Evolutionary conservation across 2,888 invertebrate species (phyloP), one percentile per base, ranked within the genome.

Genomic region (Drosophila rubida): DNA sequence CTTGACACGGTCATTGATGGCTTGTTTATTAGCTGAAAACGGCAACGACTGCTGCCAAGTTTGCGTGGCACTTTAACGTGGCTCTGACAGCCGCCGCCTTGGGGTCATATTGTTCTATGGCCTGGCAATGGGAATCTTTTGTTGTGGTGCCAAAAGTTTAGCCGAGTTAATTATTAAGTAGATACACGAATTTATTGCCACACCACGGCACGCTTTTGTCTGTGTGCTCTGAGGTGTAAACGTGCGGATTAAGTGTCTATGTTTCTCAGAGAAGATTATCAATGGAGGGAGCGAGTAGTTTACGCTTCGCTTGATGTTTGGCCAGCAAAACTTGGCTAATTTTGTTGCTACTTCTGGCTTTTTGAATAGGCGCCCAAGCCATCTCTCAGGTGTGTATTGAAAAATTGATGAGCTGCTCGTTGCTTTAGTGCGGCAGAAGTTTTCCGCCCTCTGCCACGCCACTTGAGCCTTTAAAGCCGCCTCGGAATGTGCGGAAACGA

Each of bases 201-300:
- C 27, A 30, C 13, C 13, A 14, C 13, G 16, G 25, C 58, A n/a
- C 44, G 41, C 44, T 54, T 51, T 46, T 80, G 69, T 74, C 42
- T 81, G 67, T 87, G 89, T 87, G 75, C 83, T 73, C 58, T 85
- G 83, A 84, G 84, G 84, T 84, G 89, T 84, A 89, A 89, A 89
- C 88, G 88, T 84, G 86, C 70, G 88, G 88, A 84, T 84, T 84
- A 87, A 89, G 89, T 89, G 83, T 80, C 86, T 85, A 53, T 41
- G 63, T 59, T 69, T 84, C 85, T 71, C 81, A 73, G 88, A 25
- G 7, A 22, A 65, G 66, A 71, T 73, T 83, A 76, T 86, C 78
- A 87, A 58, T 83, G 73, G 46, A 50, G 48, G 37, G 48, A 22
- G 32, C 48, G 44, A 64, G 57, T 79, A 83, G 77, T 84, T 80